Percentiles rank a stretch among this genome's conserved stretches.
Evolutionary conservation across 2,797 vertebrate genomes (phyloP).

Genomic region (Linurgus olivaceus): DNA sequence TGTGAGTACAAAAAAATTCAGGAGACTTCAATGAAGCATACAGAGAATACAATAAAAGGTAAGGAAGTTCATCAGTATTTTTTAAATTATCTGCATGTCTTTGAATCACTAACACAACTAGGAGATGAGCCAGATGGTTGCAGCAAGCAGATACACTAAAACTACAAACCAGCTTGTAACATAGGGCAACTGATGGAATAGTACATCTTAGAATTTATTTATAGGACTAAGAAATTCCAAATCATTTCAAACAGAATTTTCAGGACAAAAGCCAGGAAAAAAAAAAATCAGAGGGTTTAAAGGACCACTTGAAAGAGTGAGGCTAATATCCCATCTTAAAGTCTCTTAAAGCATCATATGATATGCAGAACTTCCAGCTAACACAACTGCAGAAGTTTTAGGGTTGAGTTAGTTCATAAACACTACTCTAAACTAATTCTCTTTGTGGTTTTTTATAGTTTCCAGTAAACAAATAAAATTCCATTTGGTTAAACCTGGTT

Average conservation of each 20-base stretch:
- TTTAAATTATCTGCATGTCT: background rate
- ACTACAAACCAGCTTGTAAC: background rate
- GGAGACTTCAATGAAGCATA: background rate
- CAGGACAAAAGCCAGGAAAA: background rate
- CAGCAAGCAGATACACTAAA: background rate
- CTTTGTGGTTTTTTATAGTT: background rate
- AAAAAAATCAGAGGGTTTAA: background rate
- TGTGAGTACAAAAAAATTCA: background rate
- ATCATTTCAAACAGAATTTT: background rate
- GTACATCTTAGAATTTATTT: background rate
- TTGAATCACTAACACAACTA: background rate
- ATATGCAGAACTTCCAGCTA: background rate
- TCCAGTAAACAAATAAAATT: constrained; percentile 14
- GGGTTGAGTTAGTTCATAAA: background rate
- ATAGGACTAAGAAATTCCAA: background rate
- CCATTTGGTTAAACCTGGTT: background rate
- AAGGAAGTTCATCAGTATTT: background rate
- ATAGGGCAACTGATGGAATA: background rate
- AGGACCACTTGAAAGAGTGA: background rate
- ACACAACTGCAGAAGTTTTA: background rate
- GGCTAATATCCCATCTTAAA: background rate
- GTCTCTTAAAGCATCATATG: background rate
- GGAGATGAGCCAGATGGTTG: background rate
- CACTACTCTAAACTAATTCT: background rate
- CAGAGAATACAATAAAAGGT: background rate